phyloP scores from a whole-genome alignment of 2,113 vertebrate species.

The Nansenia antarctica region DNA sequence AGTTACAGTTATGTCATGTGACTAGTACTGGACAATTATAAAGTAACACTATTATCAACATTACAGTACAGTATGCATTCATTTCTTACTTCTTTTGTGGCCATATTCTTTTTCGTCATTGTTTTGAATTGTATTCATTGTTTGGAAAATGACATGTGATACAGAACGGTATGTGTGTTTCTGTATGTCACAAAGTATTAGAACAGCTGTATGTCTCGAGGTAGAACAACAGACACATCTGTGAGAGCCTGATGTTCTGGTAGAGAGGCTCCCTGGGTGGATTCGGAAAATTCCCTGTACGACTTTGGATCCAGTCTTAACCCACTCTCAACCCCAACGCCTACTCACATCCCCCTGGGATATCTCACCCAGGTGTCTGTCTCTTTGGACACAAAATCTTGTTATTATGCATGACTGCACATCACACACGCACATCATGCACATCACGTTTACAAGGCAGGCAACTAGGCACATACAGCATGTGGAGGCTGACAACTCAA shows the following conservation, averaged over 20 bases:
- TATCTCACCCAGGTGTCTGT: conserved; percentile 3
- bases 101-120: too few species aligned
- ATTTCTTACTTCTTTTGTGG: too few species aligned
- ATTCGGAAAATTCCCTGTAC: background rate
- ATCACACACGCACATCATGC: too few species aligned
- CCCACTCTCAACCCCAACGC: background rate
- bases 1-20: too few species aligned
- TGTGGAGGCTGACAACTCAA: conserved; percentile 11
- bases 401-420: conserved; percentile 17
- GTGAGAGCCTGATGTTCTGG: background rate
- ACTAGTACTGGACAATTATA: too few species aligned
- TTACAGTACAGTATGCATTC: too few species aligned
- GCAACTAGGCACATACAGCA: background rate
- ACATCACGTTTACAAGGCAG: too few species aligned
- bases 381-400: conserved; percentile 8
- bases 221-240: background rate
- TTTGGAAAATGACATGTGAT: background rate
- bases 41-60: too few species aligned
- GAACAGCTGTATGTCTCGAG: background rate
- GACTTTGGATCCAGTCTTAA: background rate
- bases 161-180: background rate
- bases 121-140: background rate
- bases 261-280: background rate
- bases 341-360: background rate
- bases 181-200: too few species aligned